A percentile compares a stretch with the other conserved stretches of the same genome.
These are phyloP conservation scores for Cinara cedri DNA, from an alignment of 2,888 invertebrate genomes.

Conservation along the genomic window DNA sequence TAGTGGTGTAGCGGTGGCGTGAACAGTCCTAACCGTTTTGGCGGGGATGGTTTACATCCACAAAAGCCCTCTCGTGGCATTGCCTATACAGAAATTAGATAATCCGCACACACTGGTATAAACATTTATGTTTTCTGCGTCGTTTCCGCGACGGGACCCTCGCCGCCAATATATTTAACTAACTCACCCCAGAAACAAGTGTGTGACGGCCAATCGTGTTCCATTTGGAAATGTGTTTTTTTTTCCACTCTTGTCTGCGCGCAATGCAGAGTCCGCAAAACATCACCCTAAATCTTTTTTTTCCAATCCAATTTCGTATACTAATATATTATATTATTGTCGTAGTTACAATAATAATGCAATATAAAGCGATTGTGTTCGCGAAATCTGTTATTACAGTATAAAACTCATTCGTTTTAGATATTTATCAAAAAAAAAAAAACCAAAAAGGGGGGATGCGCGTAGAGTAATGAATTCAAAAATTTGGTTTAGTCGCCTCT, in stretches of 20 bases:
- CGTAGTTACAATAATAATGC: neutral
- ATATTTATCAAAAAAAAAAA: neutral
- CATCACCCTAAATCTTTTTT: slow-evolving; percentile 45
- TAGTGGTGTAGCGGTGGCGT: neutral
- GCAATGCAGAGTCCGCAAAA: neutral
- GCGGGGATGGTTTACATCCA: slow-evolving; percentile 21
- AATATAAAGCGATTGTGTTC: slow-evolving; percentile 10
- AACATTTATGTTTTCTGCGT: slow-evolving; percentile 39
- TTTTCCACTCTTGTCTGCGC: neutral
- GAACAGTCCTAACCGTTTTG: neutral
- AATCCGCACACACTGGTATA: slow-evolving; percentile 30
- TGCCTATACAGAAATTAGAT: slow-evolving; percentile 32
- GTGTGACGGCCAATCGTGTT: slow-evolving; percentile 38
- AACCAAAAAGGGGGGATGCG: slow-evolving; percentile 2
- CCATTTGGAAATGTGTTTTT: slow-evolving; percentile 39
- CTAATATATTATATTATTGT: slow-evolving; percentile 17
- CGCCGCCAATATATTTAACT: too few relatives aligned
- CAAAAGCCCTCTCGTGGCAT: slow-evolving; percentile 26
- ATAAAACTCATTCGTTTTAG: slow-evolving; percentile 41
- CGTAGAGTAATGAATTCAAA: slow-evolving; percentile 29
- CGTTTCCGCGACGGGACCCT: slow-evolving; percentile 18
- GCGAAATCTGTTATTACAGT: slow-evolving; percentile 40
- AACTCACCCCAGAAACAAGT: slow-evolving; percentile 2
- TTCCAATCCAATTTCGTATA: slow-evolving; percentile 40
- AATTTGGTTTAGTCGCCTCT: neutral